These are phyloP conservation scores for Myrmecobius fasciatus DNA, from an alignment of 2,113 vertebrate genomes.

Conservation along the genomic window DNA sequence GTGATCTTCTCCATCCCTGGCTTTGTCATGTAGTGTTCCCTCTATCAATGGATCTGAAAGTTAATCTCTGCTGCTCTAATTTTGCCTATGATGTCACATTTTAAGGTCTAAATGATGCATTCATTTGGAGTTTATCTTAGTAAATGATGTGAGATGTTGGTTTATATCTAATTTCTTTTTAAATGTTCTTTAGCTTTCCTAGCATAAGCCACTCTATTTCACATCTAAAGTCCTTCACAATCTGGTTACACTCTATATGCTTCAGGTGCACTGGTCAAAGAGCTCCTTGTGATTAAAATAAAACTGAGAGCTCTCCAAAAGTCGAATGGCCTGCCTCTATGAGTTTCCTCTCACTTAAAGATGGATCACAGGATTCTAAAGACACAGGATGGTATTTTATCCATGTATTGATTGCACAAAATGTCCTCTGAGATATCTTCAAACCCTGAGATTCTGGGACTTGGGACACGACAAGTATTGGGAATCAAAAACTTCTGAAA, in stretches of 20 bases:
- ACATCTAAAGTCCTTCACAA: not conserved
- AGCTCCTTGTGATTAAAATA: not conserved
- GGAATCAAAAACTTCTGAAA: slow-evolving; percentile 36
- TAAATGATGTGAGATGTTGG: not conserved
- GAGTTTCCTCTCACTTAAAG: not conserved
- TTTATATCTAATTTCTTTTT: not conserved
- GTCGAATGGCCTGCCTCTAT: not conserved
- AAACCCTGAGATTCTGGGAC: not conserved
- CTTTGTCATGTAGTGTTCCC: not conserved
- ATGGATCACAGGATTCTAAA: not conserved
- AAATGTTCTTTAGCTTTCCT: not conserved
- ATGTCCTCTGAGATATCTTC: not conserved
- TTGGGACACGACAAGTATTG: not conserved
- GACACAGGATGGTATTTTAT: not conserved
- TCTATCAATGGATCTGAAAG: not conserved
- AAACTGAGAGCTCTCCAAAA: not conserved
- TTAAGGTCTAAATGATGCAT: not conserved
- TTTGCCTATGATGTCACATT: not conserved
- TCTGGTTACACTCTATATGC: not conserved
- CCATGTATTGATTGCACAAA: not conserved
- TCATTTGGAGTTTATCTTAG: not conserved
- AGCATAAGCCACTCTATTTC: not conserved
- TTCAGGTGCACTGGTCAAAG: not conserved
- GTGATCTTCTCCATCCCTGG: not conserved
- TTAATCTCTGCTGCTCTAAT: not conserved